These are phyloP conservation scores for Ploceus nigricollis DNA, from an alignment of 2,113 vertebrate species.

Conservation along the genomic window DNA sequence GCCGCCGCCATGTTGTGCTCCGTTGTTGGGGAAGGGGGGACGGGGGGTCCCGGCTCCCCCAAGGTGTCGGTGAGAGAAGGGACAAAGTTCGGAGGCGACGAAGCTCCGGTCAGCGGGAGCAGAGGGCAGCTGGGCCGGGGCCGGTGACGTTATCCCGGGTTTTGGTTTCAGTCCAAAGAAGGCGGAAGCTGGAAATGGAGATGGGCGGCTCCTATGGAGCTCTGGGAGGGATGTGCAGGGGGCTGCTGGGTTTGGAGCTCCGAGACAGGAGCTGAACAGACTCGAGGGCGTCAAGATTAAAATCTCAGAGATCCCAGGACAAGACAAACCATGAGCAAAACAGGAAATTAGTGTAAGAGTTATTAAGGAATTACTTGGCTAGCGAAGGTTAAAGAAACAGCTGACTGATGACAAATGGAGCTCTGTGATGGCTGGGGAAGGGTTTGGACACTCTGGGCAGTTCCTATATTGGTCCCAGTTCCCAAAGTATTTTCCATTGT, in stretches of 20 bases:
- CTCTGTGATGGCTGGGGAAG: not conserved
- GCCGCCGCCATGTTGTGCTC: slow-evolving; percentile 56
- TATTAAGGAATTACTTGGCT: not conserved
- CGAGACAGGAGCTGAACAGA: not conserved
- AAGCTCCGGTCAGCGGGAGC: not conserved
- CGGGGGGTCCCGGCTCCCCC: not conserved
- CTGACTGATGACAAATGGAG: not conserved
- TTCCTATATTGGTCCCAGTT: not conserved
- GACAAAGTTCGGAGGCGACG: rapidly evolving
- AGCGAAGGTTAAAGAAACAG: not conserved
- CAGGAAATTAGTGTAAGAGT: not conserved
- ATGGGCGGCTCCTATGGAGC: not conserved
- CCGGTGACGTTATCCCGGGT: not conserved
- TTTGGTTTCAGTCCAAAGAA: too few species aligned
- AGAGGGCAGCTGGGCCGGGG: not conserved
- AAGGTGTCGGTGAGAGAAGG: rapidly evolving
- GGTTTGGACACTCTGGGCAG: not conserved
- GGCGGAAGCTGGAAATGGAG: not conserved
- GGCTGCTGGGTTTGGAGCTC: not conserved
- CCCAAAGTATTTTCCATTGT: not conserved
- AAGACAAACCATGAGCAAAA: not conserved
- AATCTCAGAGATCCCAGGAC: not conserved
- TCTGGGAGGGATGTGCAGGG: not conserved
- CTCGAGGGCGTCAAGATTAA: rapidly evolving
- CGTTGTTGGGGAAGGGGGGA: not conserved